Base-by-base conservation (phyloP, 2,113 vertebrate genomes). In the Larimichthys crocea region DNA sequence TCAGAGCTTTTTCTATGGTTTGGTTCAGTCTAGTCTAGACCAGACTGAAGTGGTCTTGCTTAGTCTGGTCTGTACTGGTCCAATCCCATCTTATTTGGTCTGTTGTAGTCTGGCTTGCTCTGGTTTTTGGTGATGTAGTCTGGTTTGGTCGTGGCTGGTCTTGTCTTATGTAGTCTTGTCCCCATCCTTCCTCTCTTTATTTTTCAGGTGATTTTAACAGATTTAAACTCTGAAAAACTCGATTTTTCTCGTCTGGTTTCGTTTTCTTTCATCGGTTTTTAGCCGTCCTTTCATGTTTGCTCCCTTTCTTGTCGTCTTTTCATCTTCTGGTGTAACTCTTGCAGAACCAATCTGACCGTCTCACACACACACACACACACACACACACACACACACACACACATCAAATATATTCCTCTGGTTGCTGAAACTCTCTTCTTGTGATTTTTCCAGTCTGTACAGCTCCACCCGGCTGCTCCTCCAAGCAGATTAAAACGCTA, bases 321-420 rank as follows among this genome's bases (percentile, higher is more conserved):
- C 78, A 87, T 90, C 87, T 88, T 72, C 68, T 86, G 86, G 62
- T 82, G 89, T 81, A 86, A 88, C 84, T 91, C 80, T 91, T 88
- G 89, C 87, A 86, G 83, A 88, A 89, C 76, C 79, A 84, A 75
- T 89, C 85, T 83, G 70, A 72, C 79, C 55, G 14, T 68, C 66
- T 57, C 73, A 63, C 79, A 65, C 56, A 52, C 64, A 61, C 74
- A 53, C 70, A 57, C 59, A 31, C 79, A 60, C 65, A 53, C 72
- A 46, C 67, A 77, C 57, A 75, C 20, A 66, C 73, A 67, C 79
- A 65, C 65, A 53, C 57, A 75, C 20, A 65, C 68, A 62, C 73
- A 80, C 74, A 76, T 67, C 65, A 76, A 76, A 80, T 68, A 60
- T 29, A 67, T 64, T 79, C 63, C 78, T 88, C 26, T 35, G 78